A percentile compares a stretch with the other conserved stretches of the same genome.
Evolutionary conservation across 1,140 invertebrate species (phyloP).

Genomic region (Bombus pascuorum): DNA sequence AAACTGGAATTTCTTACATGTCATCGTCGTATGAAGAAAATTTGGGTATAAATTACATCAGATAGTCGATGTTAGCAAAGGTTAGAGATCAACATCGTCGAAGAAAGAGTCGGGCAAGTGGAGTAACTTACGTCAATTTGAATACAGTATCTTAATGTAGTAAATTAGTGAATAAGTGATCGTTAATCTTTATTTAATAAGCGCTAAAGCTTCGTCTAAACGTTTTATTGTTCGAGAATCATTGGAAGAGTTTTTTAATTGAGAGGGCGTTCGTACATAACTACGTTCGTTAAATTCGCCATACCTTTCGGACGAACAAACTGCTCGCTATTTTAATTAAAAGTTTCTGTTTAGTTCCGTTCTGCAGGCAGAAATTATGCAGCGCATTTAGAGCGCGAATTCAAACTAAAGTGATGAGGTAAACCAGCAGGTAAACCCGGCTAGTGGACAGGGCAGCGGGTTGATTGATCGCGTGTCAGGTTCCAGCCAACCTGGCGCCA

Average conservation of each 20-base stretch:
- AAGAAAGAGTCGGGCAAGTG: no score
- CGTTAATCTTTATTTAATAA: background rate
- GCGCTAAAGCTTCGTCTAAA: background rate
- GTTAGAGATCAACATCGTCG: no score
- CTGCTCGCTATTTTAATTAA: constrained; percentile 50
- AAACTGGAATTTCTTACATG: no score
- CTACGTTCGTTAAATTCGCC: constrained; percentile 43
- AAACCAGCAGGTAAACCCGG: constrained; percentile 69
- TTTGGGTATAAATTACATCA: no score
- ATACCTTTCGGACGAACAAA: constrained; percentile 19
- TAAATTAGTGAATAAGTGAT: background rate
- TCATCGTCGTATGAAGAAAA: no score
- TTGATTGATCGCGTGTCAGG: constrained; percentile 81
- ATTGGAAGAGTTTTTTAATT: background rate
- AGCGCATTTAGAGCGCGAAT: constrained; percentile 55
- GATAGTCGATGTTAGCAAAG: no score
- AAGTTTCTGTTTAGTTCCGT: constrained; percentile 40
- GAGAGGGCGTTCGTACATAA: constrained; percentile 25
- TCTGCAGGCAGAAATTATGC: constrained; percentile 33
- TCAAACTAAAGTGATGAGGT: constrained; percentile 58
- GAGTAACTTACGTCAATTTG: no score
- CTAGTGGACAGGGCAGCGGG: constrained; percentile 70
- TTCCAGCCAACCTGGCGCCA: constrained; percentile 81
- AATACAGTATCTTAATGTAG: background rate
- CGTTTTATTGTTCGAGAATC: background rate